Conservation (phyloP, 2,888 invertebrate genomes). For the Tenthredo notha region DNA sequence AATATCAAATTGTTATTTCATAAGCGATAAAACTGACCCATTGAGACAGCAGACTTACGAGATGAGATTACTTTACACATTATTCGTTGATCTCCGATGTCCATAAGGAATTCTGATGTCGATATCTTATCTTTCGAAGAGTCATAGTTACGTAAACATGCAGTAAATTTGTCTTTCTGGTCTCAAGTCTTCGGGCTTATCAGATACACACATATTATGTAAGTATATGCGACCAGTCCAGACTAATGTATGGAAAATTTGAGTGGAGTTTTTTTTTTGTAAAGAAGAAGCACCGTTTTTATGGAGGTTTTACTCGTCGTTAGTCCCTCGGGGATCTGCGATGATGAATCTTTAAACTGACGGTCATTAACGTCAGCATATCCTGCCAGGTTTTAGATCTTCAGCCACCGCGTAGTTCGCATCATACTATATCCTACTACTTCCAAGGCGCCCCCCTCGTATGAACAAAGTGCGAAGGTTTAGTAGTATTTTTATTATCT, state of each 20-base stretch:
- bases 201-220: not conserved
- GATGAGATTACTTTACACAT: not conserved
- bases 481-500: conserved; percentile 1
- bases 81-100: not conserved
- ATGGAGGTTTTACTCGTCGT: not conserved
- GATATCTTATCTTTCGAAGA: not conserved
- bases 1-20: not conserved
- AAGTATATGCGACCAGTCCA: not conserved
- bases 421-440: not conserved
- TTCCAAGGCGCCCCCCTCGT: not conserved
- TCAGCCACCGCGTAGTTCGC: not conserved
- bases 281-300: not conserved
- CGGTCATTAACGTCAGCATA: not conserved
- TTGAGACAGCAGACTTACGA: not conserved
- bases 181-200: not conserved
- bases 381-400: not conserved
- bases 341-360: not conserved
- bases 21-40: no score
- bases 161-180: not conserved
- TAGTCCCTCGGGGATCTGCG: not conserved
- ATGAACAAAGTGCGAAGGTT: not conserved
- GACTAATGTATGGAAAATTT: not conserved
- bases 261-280: not conserved
- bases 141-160: not conserved
- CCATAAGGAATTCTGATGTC: no score